These are phyloP conservation scores for Nipponacmea schrenckii DNA, from an alignment of 2,888 invertebrate species.

Conservation along the genomic window DNA sequence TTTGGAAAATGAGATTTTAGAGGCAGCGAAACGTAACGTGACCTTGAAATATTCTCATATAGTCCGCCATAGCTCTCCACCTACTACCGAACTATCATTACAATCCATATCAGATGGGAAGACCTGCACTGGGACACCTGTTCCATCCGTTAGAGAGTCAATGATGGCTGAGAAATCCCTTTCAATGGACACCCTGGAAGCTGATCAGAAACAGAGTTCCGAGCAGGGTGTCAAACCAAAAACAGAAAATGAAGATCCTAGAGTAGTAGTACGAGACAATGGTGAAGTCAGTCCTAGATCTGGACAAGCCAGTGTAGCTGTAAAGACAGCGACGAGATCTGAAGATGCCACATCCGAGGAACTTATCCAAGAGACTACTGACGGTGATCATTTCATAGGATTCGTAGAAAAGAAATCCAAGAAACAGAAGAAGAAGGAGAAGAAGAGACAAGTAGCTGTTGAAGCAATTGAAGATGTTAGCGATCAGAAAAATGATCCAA, in stretches of 20 bases:
- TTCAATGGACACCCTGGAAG: neutral
- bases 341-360: neutral
- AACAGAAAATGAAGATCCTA: neutral
- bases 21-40: neutral
- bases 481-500: neutral
- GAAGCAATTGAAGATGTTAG: neutral
- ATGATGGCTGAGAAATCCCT: neutral
- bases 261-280: neutral
- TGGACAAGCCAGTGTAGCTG: neutral
- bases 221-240: neutral
- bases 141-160: neutral
- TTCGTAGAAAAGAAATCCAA: neutral
- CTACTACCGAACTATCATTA: neutral
- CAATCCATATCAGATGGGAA: neutral
- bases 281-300: neutral
- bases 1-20: neutral
- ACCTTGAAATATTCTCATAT: neutral
- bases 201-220: neutral
- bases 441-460: neutral
- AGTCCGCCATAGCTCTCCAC: neutral
- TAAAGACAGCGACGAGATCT: neutral
- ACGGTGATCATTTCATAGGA: neutral
- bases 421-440: neutral
- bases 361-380: neutral
- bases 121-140: no score